These are phyloP conservation scores for Mallotus villosus DNA, from an alignment of 2,797 vertebrate species.

Conservation along the genomic window DNA sequence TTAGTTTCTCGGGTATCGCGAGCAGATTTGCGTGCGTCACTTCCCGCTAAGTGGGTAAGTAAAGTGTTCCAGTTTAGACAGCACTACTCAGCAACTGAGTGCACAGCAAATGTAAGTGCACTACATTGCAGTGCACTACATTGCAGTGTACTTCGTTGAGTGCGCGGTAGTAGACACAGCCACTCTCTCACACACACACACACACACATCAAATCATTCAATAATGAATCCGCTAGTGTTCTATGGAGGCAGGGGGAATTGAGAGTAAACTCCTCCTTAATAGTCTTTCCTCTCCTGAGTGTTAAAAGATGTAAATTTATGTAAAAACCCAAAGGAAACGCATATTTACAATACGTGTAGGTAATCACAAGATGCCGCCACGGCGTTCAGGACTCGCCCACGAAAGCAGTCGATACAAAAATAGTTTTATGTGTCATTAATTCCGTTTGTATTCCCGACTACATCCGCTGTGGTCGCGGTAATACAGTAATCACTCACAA, in stretches of 20 bases:
- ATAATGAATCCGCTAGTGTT: slow-evolving; percentile 71
- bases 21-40: too few relatives aligned
- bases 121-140: too few relatives aligned
- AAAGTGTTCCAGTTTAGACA: too few relatives aligned
- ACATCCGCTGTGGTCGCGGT: slow-evolving; percentile 88
- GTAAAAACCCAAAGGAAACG: slow-evolving; percentile 80
- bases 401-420: slow-evolving; percentile 86
- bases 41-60: too few relatives aligned
- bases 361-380: slow-evolving; percentile 89
- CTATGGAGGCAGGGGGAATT: slow-evolving; percentile 61
- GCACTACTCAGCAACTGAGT: too few relatives aligned
- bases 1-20: too few relatives aligned
- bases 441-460: slow-evolving; percentile 87
- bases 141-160: too few relatives aligned
- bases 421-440: slow-evolving; percentile 98
- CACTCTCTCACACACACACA: slow-evolving; percentile 8
- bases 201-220: slow-evolving; percentile 74
- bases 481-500: slow-evolving; percentile 98
- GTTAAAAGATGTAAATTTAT: slow-evolving; percentile 85
- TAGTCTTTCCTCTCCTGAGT: slow-evolving; percentile 77
- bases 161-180: too few relatives aligned
- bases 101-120: too few relatives aligned
- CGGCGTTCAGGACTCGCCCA: slow-evolving; percentile 78
- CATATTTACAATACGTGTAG: slow-evolving; percentile 85
- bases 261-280: slow-evolving; percentile 77